Conservation (phyloP, 1,140 invertebrate genomes). For the Octopus bimaculoides region DNA sequence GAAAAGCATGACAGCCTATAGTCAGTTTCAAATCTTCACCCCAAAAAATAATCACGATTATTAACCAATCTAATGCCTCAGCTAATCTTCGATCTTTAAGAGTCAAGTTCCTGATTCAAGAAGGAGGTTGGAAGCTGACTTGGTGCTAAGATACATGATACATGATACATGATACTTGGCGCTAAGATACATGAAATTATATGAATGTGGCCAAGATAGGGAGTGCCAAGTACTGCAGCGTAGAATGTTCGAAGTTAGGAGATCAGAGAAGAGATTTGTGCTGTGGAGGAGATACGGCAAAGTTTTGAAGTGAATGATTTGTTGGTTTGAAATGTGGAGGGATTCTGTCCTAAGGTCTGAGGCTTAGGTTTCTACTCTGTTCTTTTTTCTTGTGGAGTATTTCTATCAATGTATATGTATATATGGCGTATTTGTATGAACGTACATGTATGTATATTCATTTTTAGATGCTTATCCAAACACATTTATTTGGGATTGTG, state of each 20-base stretch:
- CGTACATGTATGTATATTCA: too few relatives aligned
- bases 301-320: too few relatives aligned
- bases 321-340: too few relatives aligned
- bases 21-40: neutral
- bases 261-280: neutral
- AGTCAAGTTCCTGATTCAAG: neutral
- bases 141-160: neutral
- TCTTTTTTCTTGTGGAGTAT: too few relatives aligned
- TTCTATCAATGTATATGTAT: too few relatives aligned
- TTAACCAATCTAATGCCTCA: neutral
- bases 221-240: neutral
- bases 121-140: too few relatives aligned
- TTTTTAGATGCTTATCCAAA: too few relatives aligned
- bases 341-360: too few relatives aligned
- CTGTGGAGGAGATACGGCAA: too few relatives aligned
- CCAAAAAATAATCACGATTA: neutral
- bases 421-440: too few relatives aligned
- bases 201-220: neutral
- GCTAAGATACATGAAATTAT: neutral
- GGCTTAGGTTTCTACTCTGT: too few relatives aligned
- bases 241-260: neutral
- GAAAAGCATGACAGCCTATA: neutral
- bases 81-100: neutral
- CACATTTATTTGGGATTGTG: too few relatives aligned
- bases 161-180: neutral